Percentiles rank a stretch among this genome's conserved stretches.
Evolutionary conservation across 2,888 invertebrate species (phyloP).

Genomic region (Cybosia mesomella): DNA sequence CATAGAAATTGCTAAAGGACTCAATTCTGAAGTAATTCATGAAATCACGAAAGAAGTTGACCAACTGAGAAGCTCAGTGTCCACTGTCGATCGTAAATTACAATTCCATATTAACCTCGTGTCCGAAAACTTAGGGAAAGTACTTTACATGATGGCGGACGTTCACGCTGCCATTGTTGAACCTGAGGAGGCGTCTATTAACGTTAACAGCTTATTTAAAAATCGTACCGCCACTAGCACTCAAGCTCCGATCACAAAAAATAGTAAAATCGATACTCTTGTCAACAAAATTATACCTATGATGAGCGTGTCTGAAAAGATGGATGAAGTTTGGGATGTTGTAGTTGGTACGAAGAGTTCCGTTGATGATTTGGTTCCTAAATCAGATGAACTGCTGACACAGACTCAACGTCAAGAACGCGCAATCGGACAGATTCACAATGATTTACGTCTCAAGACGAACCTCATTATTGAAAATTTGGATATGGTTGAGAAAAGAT

Average conservation of each 20-base stretch:
- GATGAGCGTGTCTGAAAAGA: slow-evolving; percentile 94
- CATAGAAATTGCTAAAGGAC: slow-evolving; percentile 93
- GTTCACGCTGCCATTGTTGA: slow-evolving; percentile 94
- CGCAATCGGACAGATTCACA: slow-evolving; percentile 95
- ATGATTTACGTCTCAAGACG: slow-evolving; percentile 92
- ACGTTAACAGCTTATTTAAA: slow-evolving; percentile 81
- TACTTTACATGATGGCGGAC: slow-evolving; percentile 92
- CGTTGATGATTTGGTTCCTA: slow-evolving; percentile 94
- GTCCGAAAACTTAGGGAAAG: slow-evolving; percentile 93
- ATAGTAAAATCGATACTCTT: slow-evolving; percentile 93
- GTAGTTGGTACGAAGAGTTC: slow-evolving; percentile 96
- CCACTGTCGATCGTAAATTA: slow-evolving; percentile 92
- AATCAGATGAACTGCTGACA: slow-evolving; percentile 94
- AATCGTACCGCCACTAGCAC: slow-evolving; percentile 88
- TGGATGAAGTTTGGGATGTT: slow-evolving; percentile 97
- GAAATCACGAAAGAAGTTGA: slow-evolving; percentile 94
- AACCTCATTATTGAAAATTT: slow-evolving; percentile 95
- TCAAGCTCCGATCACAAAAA: slow-evolving; percentile 86
- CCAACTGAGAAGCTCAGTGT: slow-evolving; percentile 92
- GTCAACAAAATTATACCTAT: slow-evolving; percentile 94
- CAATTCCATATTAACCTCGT: slow-evolving; percentile 95
- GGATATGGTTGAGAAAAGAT: slow-evolving; percentile 93
- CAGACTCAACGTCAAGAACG: slow-evolving; percentile 95
- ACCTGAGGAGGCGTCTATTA: slow-evolving; percentile 87
- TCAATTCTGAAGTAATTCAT: slow-evolving; percentile 93